Conservation (phyloP, 2,797 vertebrate genomes). For the Anguilla pacifica region DNA sequence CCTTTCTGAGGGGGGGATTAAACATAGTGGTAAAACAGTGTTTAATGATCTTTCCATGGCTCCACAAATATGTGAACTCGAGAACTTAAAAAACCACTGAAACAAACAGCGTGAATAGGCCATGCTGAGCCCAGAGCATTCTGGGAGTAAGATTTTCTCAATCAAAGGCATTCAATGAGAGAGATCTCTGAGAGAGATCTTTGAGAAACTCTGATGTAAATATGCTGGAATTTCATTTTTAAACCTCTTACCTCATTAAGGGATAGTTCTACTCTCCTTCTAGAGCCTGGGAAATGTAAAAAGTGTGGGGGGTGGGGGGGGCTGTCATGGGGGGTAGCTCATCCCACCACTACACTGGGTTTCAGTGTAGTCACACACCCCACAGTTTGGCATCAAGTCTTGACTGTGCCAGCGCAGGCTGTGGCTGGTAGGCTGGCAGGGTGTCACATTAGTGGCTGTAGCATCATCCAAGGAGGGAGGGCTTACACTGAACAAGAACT, state of each 20-base stretch:
- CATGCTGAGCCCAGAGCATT: constrained; percentile 43
- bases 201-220: constrained; percentile 35
- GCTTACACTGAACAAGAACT: background rate
- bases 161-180: constrained; percentile 63
- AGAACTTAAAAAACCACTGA: constrained; percentile 74
- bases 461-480: background rate
- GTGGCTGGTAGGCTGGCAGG: background rate
- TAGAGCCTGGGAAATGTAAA: background rate
- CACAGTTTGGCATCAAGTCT: background rate
- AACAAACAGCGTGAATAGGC: constrained; percentile 61
- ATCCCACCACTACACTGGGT: background rate
- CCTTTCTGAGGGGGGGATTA: constrained; percentile 76
- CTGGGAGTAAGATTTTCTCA: constrained; percentile 70
- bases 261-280: background rate
- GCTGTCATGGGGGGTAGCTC: background rate
- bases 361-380: background rate
- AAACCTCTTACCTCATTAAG: background rate
- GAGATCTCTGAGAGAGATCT: constrained; percentile 58
- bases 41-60: constrained; percentile 82
- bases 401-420: background rate
- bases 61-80: constrained; percentile 59
- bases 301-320: background rate
- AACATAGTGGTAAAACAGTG: constrained; percentile 81
- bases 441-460: background rate
- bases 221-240: background rate